These are phyloP conservation scores for Cosmia trapezina DNA, from an alignment of 2,888 invertebrate genomes.

Conservation along the genomic window DNA sequence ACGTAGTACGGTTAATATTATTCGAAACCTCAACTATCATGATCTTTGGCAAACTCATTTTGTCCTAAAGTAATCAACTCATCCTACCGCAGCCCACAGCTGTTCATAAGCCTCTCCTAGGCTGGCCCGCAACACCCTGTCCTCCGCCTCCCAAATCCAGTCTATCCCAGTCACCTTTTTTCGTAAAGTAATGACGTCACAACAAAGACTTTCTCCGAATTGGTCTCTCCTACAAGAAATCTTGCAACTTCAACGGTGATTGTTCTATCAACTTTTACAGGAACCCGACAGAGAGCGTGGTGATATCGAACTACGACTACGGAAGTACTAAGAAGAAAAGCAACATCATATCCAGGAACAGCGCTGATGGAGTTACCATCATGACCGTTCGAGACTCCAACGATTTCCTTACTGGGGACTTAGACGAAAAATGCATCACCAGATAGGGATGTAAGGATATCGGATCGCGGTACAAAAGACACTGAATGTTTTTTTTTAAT, in stretches of 20 bases:
- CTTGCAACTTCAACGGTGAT: slow-evolving; percentile 73
- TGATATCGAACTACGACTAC: slow-evolving; percentile 88
- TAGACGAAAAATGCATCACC: slow-evolving; percentile 80
- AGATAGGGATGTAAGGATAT: slow-evolving; percentile 73
- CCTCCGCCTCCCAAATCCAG: too few relatives aligned
- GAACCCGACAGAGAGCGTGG: slow-evolving; percentile 88
- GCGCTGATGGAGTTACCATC: slow-evolving; percentile 85
- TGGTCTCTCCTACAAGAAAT: neutral
- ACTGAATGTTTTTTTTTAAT: slow-evolving; percentile 32
- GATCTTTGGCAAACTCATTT: neutral
- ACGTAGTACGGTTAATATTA: neutral
- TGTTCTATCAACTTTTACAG: slow-evolving; percentile 82
- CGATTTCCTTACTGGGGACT: slow-evolving; percentile 80
- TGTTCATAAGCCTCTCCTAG: neutral
- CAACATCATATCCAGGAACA: slow-evolving; percentile 83
- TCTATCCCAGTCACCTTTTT: neutral
- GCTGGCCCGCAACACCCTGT: too few relatives aligned
- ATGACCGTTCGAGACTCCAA: slow-evolving; percentile 83
- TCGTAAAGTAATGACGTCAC: neutral
- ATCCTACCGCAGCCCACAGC: neutral
- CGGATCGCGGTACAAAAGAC: slow-evolving; percentile 45
- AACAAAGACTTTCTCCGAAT: neutral
- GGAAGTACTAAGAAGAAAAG: slow-evolving; percentile 87
- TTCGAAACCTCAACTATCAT: neutral
- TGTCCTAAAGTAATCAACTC: neutral